Conservation (phyloP, 2,113 vertebrate species). For the Triplophysa siluroides region DNA sequence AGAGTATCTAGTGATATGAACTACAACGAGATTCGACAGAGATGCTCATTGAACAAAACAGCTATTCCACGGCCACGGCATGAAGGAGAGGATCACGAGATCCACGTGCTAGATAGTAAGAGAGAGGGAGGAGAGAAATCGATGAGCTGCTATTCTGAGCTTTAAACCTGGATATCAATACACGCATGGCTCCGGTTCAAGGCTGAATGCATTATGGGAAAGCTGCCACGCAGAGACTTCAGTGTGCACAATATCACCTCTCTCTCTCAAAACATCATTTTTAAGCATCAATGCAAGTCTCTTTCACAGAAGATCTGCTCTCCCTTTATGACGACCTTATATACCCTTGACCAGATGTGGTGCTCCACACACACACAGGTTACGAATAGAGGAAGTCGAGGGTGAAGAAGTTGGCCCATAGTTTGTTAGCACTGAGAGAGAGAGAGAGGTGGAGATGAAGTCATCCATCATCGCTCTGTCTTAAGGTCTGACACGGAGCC, state of each 20-base stretch:
- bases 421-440: slow-evolving; percentile 25
- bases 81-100: neutral
- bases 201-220: slow-evolving; percentile 54
- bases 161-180: slow-evolving; percentile 60
- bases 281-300: neutral
- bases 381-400: slow-evolving; percentile 33
- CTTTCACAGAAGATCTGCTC: neutral
- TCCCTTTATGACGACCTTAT: neutral
- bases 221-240: slow-evolving; percentile 30
- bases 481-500: slow-evolving; percentile 50
- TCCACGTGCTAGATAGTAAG: slow-evolving; percentile 6
- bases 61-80: neutral
- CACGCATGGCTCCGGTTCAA: slow-evolving; percentile 49
- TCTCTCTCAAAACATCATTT: slow-evolving; percentile 20
- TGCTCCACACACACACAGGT: slow-evolving; percentile 33
- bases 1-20: neutral
- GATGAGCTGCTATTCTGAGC: slow-evolving; percentile 58
- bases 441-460: slow-evolving; percentile 52
- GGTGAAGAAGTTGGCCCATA: slow-evolving; percentile 36
- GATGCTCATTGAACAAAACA: neutral
- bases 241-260: slow-evolving; percentile 15
- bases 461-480: slow-evolving; percentile 59
- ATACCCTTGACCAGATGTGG: neutral
- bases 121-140: slow-evolving; percentile 50
- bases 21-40: neutral